Conservation (phyloP, 2,797 vertebrate genomes). For the Eurystomus glaucurus region DNA sequence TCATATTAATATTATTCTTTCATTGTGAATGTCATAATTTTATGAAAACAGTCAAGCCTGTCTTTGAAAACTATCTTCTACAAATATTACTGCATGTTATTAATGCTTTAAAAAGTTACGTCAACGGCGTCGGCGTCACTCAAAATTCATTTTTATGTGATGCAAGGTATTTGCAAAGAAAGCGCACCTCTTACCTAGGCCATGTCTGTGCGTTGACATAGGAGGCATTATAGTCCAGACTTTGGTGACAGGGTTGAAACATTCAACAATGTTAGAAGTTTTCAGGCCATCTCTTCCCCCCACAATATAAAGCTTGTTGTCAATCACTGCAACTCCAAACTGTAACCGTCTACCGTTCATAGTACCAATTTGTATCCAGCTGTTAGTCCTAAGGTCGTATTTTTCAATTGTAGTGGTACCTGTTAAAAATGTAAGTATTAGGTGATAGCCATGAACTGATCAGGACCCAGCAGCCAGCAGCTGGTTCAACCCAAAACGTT, state of each 20-base stretch:
- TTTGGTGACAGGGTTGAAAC: constrained; percentile 93
- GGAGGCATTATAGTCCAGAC: constrained; percentile 97
- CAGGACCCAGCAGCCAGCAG: not conserved
- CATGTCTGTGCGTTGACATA: constrained; percentile 98
- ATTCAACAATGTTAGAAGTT: constrained; percentile 97
- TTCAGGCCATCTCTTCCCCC: constrained; percentile 97
- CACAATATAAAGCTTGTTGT: constrained; percentile 96
- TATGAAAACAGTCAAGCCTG: not conserved
- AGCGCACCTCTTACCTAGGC: constrained; percentile 87
- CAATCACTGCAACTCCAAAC: constrained; percentile 96
- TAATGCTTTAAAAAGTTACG: not conserved
- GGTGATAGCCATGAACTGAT: not conserved
- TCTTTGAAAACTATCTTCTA: not conserved
- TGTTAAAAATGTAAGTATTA: constrained; percentile 42
- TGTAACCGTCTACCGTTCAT: constrained; percentile 95
- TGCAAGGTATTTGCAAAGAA: not conserved
- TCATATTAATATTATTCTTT: not conserved
- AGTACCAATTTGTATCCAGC: constrained; percentile 92
- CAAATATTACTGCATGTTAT: accelerated
- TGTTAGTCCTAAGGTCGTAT: constrained; percentile 95
- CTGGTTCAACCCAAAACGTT: not conserved
- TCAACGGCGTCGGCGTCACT: not conserved
- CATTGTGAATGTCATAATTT: not conserved
- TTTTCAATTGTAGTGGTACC: constrained; percentile 97
- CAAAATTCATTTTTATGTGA: not conserved